Evolutionary conservation across 2,113 vertebrate genomes (phyloP), one percentile per base, ranked within the genome.

Genomic region (Cichladusa arquata): DNA sequence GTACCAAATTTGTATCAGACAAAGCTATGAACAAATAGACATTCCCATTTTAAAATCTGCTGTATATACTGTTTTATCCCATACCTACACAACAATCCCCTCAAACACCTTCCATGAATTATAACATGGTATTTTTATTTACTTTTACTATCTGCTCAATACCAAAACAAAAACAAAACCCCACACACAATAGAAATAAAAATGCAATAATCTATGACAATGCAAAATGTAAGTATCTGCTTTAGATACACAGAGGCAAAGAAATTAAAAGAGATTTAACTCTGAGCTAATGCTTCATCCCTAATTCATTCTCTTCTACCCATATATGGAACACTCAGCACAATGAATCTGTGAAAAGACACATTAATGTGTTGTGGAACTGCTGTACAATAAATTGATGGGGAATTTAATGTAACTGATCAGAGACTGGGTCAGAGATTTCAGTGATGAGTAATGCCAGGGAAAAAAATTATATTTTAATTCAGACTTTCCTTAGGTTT

Each of bases 261-360:
- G 67, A 95, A 93, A 96, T 86, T 86, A 95, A 90, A 80, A 90
- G 79, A 95, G 51, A 81, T 64, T 95, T 95, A 95, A 90, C 56
- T 95, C 81, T 83, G 76, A 90, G 86, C 60, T 90, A 94, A 92
- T 83, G 71, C 38, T 88, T 93, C 36, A 85, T 45, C 47, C 25
- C 24, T 48, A 64, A 91, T 70, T 89, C 54, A 62, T 84, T 62
- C 61, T 70, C 81, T 62, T 64, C 40, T 86, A 69, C 29, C 48
- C 42, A 47, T 70, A 84, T 60, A 86, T 22, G 67, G 86, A 93
- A 53, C 61, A 18, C 19, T 86, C 42, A 62, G 90, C 56, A 94
- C 88, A 92, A 88, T 57, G 79, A 79, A 83, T 64, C 71, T 56
- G 71, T 93, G 90, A 95, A 92, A 86, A 60, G 51, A 90, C 85